phyloP scores from a whole-genome alignment of 2,797 vertebrate genomes.

The Euphonia xanthogaster region DNA sequence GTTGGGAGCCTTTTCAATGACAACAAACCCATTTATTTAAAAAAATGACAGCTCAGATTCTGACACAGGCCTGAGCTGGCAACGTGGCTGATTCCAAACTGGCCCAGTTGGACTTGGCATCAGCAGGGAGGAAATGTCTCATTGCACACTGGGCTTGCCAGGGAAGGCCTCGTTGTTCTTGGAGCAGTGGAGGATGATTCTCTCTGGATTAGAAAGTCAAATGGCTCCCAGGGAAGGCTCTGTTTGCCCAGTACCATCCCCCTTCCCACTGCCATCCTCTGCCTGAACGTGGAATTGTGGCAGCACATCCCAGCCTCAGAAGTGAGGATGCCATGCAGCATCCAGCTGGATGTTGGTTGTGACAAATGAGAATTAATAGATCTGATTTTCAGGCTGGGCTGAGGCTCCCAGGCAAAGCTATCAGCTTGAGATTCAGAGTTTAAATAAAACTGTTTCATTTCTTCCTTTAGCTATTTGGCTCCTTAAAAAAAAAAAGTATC shows the following conservation, averaged over 20 bases:
- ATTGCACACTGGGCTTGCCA: constrained; percentile 8
- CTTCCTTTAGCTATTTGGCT: background rate
- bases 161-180: constrained; percentile 13
- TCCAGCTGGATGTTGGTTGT: background rate
- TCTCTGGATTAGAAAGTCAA: background rate
- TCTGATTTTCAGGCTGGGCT: background rate
- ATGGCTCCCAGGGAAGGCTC: background rate
- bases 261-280: background rate
- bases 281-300: background rate
- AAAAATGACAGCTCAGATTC: constrained; percentile 26
- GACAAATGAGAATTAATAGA: background rate
- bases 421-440: background rate
- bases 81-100: constrained; percentile 18
- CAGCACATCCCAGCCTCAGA: background rate
- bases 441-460: background rate
- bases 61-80: constrained; percentile 7
- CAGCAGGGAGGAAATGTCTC: constrained; percentile 52
- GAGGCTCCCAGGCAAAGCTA: background rate
- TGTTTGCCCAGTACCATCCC: background rate
- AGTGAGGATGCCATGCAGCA: background rate
- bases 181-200: background rate
- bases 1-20: background rate
- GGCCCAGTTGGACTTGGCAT: constrained; percentile 43
- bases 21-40: background rate
- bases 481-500: background rate